Evolutionary conservation across 2,113 vertebrate genomes (phyloP).

Genomic region (Phrynosoma blainvillii): DNA sequence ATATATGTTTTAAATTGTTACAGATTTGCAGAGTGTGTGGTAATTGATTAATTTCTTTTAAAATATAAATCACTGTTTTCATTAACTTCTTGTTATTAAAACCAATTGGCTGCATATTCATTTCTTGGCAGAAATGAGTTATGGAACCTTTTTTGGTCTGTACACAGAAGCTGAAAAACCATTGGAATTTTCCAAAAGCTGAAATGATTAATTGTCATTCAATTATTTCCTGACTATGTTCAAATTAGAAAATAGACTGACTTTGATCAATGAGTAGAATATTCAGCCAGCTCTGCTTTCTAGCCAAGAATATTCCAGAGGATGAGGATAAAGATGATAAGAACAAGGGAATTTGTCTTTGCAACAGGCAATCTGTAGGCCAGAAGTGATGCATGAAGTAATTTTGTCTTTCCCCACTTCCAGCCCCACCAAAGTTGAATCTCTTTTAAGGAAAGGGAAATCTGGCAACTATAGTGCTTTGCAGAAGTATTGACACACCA

Average conservation of each 20-base stretch:
- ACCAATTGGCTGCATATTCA: constrained; percentile 13
- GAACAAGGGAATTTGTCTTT: background rate
- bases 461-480: background rate
- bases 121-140: constrained; percentile 19
- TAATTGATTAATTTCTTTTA: constrained; percentile 17
- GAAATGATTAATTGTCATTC: constrained; percentile 29
- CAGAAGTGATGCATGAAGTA: background rate
- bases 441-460: background rate
- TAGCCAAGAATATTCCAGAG: background rate
- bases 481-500: too few relatives aligned
- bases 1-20: background rate
- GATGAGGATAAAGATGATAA: background rate
- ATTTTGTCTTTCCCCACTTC: background rate
- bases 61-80: constrained; percentile 28
- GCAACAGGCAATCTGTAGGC: background rate
- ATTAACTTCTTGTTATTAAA: constrained; percentile 30
- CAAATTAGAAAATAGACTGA: constrained; percentile 13
- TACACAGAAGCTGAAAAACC: background rate
- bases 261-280: constrained; percentile 20
- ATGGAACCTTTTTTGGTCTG: background rate
- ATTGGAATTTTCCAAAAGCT: constrained; percentile 4
- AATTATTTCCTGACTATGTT: constrained; percentile 22
- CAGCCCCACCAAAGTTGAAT: background rate
- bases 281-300: background rate
- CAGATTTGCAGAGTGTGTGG: background rate